phyloP scores from a whole-genome alignment of 2,113 vertebrate genomes.

The Amphiprion ocellaris region DNA sequence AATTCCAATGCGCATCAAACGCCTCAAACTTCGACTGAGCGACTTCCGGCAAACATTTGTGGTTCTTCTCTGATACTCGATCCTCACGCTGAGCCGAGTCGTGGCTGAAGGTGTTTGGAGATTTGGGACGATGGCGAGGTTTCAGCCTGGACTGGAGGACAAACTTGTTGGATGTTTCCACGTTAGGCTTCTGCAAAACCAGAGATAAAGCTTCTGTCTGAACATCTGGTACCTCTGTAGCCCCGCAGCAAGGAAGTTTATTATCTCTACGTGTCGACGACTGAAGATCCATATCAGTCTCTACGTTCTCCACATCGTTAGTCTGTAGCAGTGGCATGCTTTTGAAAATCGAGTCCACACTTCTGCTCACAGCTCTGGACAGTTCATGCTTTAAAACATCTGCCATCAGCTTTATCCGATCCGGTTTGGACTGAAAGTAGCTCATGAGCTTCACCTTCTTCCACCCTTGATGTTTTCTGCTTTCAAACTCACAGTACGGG shows the following conservation, averaged over 20 bases:
- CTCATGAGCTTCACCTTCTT: slow-evolving; percentile 55
- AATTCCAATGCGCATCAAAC: slow-evolving; percentile 76
- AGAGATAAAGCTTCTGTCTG: slow-evolving; percentile 81
- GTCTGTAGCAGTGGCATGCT: slow-evolving; percentile 60
- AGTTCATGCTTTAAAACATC: slow-evolving; percentile 89
- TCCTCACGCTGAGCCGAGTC: slow-evolving; percentile 67
- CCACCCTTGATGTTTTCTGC: slow-evolving; percentile 42
- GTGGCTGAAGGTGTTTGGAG: slow-evolving; percentile 44
- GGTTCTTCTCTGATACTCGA: slow-evolving; percentile 76
- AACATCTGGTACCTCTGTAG: slow-evolving; percentile 59
- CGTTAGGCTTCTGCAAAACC: slow-evolving; percentile 72
- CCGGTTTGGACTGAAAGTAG: slow-evolving; percentile 51
- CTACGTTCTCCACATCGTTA: background rate
- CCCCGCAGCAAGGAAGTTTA: slow-evolving; percentile 61
- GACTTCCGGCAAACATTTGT: slow-evolving; percentile 45
- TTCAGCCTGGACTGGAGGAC: slow-evolving; percentile 67
- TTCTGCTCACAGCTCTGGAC: slow-evolving; percentile 83
- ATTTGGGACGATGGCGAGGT: slow-evolving; percentile 56
- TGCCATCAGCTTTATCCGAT: slow-evolving; percentile 77
- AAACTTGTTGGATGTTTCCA: slow-evolving; percentile 53
- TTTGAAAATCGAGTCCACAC: slow-evolving; percentile 89
- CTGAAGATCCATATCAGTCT: slow-evolving; percentile 16
- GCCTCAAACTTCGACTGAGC: slow-evolving; percentile 64
- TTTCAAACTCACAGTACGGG: slow-evolving; percentile 36
- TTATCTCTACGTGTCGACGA: slow-evolving; percentile 11